Evolutionary conservation across 1,140 invertebrate species (phyloP).

Genomic region (Pseudomyrmex gracilis): DNA sequence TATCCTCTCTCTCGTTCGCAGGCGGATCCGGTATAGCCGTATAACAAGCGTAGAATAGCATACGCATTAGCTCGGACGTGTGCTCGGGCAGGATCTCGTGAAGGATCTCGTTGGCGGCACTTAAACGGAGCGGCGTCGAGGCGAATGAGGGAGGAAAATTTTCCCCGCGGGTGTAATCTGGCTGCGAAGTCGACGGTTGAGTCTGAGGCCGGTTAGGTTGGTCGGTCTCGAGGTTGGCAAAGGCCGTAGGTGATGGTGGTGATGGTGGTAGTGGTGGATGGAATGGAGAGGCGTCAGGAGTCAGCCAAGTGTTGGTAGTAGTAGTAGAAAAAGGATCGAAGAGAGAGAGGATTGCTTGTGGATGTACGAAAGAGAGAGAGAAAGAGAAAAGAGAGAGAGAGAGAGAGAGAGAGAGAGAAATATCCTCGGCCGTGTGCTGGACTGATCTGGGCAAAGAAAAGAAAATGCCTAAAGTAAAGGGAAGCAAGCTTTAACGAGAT

Average conservation of each 20-base stretch:
- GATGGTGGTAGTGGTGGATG: background rate
- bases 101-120: constrained; percentile 25
- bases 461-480: constrained; percentile 73
- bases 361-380: background rate
- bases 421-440: constrained; percentile 43
- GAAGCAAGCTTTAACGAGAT: constrained; percentile 80
- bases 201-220: constrained; percentile 33
- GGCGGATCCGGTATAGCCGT: background rate
- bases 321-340: background rate
- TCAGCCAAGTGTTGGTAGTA: constrained; percentile 20
- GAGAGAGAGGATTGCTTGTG: background rate
- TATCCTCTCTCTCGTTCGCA: background rate
- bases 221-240: constrained; percentile 38
- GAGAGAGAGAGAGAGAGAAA: constrained; percentile 25
- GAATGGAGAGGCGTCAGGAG: constrained; percentile 33
- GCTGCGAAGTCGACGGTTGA: constrained; percentile 70
- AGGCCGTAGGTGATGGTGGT: background rate
- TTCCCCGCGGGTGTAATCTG: constrained; percentile 77
- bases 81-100: constrained; percentile 9
- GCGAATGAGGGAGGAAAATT: constrained; percentile 68
- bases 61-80: constrained; percentile 42
- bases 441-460: constrained; percentile 71
- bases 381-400: background rate
- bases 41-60: constrained; percentile 41
- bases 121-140: constrained; percentile 51